Evolutionary conservation across 2,113 vertebrate species (phyloP).

Genomic region (Calonectris borealis): DNA sequence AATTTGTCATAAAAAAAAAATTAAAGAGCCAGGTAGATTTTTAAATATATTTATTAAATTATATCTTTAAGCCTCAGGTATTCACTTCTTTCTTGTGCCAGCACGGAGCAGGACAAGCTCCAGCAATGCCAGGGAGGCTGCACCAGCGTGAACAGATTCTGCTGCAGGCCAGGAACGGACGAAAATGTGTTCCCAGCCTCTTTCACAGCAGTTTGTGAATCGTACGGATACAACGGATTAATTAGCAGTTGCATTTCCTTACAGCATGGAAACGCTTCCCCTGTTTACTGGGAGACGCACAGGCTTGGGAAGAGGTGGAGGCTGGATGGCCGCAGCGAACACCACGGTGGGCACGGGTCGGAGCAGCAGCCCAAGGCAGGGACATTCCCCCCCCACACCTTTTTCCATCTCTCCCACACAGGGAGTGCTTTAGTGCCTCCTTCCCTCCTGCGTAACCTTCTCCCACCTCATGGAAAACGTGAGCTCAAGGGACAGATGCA

Average conservation of each 20-base stretch:
- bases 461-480: not conserved
- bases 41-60: not conserved
- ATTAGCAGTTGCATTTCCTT: not conserved
- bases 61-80: not conserved
- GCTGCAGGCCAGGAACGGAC: not conserved
- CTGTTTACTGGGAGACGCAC: fast-evolving
- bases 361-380: not conserved
- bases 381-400: fast-evolving
- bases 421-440: not conserved
- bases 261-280: fast-evolving
- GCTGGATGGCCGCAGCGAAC: fast-evolving
- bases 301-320: fast-evolving
- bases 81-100: not conserved
- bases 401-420: fast-evolving
- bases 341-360: fast-evolving
- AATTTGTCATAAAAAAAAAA: slow-evolving; percentile 59
- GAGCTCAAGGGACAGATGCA: not conserved
- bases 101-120: not conserved
- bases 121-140: not conserved
- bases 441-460: not conserved
- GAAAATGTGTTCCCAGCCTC: fast-evolving
- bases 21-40: slow-evolving; percentile 36
- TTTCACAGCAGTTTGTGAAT: not conserved
- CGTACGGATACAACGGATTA: fast-evolving
- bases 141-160: not conserved